Conservation (phyloP, 2,797 vertebrate species). For the Hippoglossus hippoglossus region DNA sequence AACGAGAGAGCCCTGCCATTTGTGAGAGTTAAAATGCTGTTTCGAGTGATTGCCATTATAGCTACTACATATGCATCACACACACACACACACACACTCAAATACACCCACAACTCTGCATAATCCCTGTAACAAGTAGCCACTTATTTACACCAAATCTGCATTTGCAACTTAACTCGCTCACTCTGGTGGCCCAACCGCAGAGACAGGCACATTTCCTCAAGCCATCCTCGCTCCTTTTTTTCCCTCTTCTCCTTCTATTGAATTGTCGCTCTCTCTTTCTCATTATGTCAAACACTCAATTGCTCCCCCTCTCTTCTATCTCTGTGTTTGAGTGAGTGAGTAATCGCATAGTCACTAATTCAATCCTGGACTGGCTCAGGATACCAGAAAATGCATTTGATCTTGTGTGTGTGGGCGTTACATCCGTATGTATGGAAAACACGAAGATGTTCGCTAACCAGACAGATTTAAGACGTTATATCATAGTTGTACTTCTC, state of each 20-base stretch:
- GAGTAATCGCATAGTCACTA: conserved; percentile 39
- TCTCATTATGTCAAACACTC: conserved; percentile 34
- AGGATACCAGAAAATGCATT: conserved; percentile 13
- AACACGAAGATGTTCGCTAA: conserved; percentile 18
- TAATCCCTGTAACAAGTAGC: conserved; percentile 60
- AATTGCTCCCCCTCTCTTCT: conserved; percentile 19
- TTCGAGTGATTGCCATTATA: conserved; percentile 51
- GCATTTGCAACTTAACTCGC: conserved; percentile 50
- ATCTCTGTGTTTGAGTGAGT: conserved; percentile 14
- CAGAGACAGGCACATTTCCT: conserved; percentile 31
- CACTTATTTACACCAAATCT: conserved; percentile 67
- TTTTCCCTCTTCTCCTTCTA: conserved; percentile 5
- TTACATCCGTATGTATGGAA: background rate
- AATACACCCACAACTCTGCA: conserved; percentile 21
- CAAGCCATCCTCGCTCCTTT: conserved; percentile 20
- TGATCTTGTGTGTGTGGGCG: conserved; percentile 7
- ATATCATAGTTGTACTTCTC: too few species aligned
- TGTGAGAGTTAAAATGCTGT: conserved; percentile 19
- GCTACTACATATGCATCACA: conserved; percentile 45
- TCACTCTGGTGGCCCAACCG: conserved; percentile 13
- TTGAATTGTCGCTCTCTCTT: conserved; percentile 19
- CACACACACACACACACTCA: conserved; percentile 20
- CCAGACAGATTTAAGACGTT: conserved; percentile 14
- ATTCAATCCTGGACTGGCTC: conserved; percentile 37
- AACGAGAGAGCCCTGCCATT: background rate